Base-by-base conservation (phyloP, 1,140 invertebrate genomes). In the Homarus americanus region DNA sequence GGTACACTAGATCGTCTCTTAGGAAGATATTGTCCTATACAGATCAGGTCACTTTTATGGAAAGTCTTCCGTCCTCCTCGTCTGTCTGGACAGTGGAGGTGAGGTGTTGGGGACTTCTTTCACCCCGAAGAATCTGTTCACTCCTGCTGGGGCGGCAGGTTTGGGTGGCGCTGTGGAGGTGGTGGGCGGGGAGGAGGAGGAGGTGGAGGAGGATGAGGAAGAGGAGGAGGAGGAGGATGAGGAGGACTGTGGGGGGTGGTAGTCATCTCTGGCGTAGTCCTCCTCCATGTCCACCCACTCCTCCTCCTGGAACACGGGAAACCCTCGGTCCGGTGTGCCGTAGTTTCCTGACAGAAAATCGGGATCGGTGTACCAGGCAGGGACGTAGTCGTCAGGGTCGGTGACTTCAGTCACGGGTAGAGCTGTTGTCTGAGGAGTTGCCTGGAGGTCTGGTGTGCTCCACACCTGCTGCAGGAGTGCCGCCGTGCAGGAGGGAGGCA, bases 221-320 rank as follows among this genome's bases (percentile, higher is more conserved):
- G 79, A 36, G 1, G 53, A 10, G 32, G n/a, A 2, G 38, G 76
- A 17, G 20, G 76, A 40, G 20, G 72, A 9, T 1, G 49, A 20
- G n/a, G 49, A 32, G 38, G 49, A 20, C n/a, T 44, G 24, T 10
- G 9, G 1, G 3, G 49, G 10, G 2, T 38, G 7, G 17, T 2
- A 4, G 34, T 40, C 87, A 7, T 87, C 84, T 41, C 38, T 53
- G 10, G 69, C 38, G 41, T 73, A 82, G 10, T 28, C 75, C 15
- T 89, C 79, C 3, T 82, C 79, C 87, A 82, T 89, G 20, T 89
- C 78, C 24, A 82, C 28, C 87, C 87, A 89, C 15, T 82, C 87
- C 15, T 89, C 69, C 66, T 89, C 87, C 32, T 80, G 32, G 79
- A 82, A 89, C 41, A 89, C 66, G 9, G 87, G 87, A 12, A 82